A percentile compares a stretch with the other conserved stretches of the same genome.
These are phyloP conservation scores for Rhinogobius similis DNA, from an alignment of 2,113 vertebrate species.

Conservation along the genomic window DNA sequence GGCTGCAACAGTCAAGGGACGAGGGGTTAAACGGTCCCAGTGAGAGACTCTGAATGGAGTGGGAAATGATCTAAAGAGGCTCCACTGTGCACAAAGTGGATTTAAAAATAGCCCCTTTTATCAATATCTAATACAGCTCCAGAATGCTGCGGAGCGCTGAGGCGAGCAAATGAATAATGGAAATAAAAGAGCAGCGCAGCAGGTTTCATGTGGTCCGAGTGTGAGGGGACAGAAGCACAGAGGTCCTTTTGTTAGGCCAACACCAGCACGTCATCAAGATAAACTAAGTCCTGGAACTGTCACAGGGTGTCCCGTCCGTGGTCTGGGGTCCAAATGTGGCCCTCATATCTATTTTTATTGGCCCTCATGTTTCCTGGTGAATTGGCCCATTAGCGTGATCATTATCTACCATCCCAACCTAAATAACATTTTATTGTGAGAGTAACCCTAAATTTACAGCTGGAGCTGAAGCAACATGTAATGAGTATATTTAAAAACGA, in stretches of 20 bases:
- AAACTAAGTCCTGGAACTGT: too few species aligned
- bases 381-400: too few species aligned
- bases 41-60: neutral
- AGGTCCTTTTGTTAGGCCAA: conserved; percentile 26
- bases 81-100: conserved; percentile 14
- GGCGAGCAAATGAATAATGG: neutral
- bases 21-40: conserved; percentile 4
- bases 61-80: conserved; percentile 5
- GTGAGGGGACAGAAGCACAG: conserved; percentile 5
- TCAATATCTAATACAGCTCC: conserved; percentile 14
- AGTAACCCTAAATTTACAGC: too few species aligned
- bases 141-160: conserved; percentile 1
- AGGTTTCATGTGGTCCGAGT: neutral
- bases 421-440: too few species aligned
- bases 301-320: too few species aligned
- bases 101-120: conserved; percentile 14
- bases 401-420: too few species aligned
- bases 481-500: too few species aligned
- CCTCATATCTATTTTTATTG: too few species aligned
- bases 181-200: conserved; percentile 1
- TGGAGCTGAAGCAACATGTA: too few species aligned
- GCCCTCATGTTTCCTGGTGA: too few species aligned
- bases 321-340: too few species aligned
- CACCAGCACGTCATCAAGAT: neutral
- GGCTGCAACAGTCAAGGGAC: neutral